Conservation (phyloP, 2,113 vertebrate genomes). For the Embiotoca jacksoni region DNA sequence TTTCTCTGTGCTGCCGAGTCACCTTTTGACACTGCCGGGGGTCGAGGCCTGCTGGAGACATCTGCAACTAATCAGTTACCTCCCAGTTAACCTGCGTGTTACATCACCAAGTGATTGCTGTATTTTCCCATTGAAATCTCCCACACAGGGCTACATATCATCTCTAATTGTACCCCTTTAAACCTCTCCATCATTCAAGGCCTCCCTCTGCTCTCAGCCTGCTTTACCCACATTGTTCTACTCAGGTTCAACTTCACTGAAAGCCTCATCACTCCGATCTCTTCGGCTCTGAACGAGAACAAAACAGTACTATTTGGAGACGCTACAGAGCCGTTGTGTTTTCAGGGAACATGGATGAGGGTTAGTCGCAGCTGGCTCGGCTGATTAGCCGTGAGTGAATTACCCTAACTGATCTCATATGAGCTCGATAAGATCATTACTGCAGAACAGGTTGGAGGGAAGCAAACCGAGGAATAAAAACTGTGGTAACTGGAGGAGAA, state of each 20-base stretch:
- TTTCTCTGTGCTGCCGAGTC: constrained; percentile 4
- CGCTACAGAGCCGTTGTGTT: background rate
- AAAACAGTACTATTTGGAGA: constrained; percentile 31
- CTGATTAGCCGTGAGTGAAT: constrained; percentile 58
- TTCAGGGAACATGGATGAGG: background rate
- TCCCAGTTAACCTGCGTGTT: constrained; percentile 35
- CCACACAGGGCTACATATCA: constrained; percentile 7
- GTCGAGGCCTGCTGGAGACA: constrained; percentile 41
- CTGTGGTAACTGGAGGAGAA: constrained; percentile 17
- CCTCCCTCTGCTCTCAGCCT: background rate
- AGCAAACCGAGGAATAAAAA: background rate
- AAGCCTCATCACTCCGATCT: background rate
- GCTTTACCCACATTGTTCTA: background rate
- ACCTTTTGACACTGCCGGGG: constrained; percentile 32
- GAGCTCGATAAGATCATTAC: constrained; percentile 41
- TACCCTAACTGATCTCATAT: constrained; percentile 60
- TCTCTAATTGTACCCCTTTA: constrained; percentile 24
- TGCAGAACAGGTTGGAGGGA: constrained; percentile 40
- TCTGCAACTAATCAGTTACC: constrained; percentile 65
- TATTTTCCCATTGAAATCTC: constrained; percentile 3
- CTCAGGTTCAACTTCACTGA: background rate
- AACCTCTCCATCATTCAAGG: background rate
- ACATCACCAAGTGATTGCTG: constrained; percentile 28
- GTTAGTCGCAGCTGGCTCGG: constrained; percentile 38
- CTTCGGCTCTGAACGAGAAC: constrained; percentile 19